phyloP scores from a whole-genome alignment of 2,797 vertebrate genomes.

The Darevskia nairensis region DNA sequence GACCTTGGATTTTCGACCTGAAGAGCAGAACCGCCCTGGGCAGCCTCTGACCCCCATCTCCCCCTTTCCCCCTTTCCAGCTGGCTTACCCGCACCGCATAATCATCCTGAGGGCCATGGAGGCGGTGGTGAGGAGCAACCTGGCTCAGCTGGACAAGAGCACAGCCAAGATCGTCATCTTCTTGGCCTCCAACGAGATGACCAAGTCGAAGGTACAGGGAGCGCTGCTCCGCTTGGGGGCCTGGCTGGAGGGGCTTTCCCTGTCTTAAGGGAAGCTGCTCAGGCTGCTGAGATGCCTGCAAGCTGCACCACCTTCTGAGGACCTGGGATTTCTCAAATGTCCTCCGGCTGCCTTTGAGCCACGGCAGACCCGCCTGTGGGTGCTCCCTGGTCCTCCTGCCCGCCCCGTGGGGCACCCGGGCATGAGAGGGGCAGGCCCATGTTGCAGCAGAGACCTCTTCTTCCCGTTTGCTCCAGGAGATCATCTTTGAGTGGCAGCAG shows the following conservation, averaged over 20 bases:
- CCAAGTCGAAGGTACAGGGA: constrained; percentile 86
- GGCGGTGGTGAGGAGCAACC: constrained; percentile 81
- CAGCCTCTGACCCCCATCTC: neutral
- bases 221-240: fast-evolving
- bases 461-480: constrained; percentile 76
- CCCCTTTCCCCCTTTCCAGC: constrained; percentile 77
- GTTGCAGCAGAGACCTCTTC: fast-evolving
- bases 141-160: constrained; percentile 80
- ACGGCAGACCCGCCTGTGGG: neutral
- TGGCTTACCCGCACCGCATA: constrained; percentile 86
- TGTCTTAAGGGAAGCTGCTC: too few relatives aligned
- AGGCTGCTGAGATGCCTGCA: too few relatives aligned
- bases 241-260: too few relatives aligned
- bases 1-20: neutral
- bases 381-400: too few relatives aligned
- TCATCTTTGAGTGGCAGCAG: constrained; percentile 91
- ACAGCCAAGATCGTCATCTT: constrained; percentile 86
- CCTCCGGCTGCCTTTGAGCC: too few relatives aligned
- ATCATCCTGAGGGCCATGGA: constrained; percentile 91
- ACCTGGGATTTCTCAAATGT: neutral
- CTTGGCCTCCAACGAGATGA: constrained; percentile 94
- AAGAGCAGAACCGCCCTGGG: too few relatives aligned
- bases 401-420: too few relatives aligned
- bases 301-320: neutral
- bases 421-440: too few relatives aligned